Evolutionary conservation across 2,888 invertebrate genomes (phyloP).

Genomic region (Oscheius myriophilus): DNA sequence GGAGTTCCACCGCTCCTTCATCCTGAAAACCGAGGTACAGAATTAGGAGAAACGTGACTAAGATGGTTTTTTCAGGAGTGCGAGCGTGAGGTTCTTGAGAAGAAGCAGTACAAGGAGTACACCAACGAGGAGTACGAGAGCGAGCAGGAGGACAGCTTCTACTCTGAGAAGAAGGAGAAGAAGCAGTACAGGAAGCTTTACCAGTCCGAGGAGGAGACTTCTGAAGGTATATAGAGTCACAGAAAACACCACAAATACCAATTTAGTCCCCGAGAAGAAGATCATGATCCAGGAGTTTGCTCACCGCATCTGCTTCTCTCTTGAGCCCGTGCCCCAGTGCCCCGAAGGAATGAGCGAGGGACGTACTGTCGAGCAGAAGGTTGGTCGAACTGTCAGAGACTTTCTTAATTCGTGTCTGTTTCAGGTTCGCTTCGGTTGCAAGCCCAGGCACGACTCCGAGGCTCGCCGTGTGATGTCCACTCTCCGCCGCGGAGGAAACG

Average conservation of each 20-base stretch:
- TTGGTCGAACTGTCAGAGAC: neutral
- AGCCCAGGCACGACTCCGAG: slow-evolving; percentile 51
- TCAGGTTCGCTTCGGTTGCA: slow-evolving; percentile 54
- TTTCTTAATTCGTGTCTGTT: neutral
- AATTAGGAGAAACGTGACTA: neutral
- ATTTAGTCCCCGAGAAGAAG: slow-evolving; percentile 53
- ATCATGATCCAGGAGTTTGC: slow-evolving; percentile 58
- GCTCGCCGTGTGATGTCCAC: slow-evolving; percentile 44
- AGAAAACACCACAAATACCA: neutral
- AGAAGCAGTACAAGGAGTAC: slow-evolving; percentile 34
- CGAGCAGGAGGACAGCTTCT: slow-evolving; percentile 24
- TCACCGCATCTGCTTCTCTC: slow-evolving; percentile 64
- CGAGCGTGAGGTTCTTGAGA: slow-evolving; percentile 39
- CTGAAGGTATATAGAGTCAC: neutral
- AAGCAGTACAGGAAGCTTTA: slow-evolving; percentile 1
- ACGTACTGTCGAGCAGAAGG: slow-evolving; percentile 33
- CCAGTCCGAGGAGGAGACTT: slow-evolving; percentile 4
- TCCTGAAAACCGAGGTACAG: slow-evolving; percentile 37
- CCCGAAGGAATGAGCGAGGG: slow-evolving; percentile 33
- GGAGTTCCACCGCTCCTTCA: slow-evolving; percentile 64
- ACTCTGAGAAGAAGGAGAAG: slow-evolving; percentile 5
- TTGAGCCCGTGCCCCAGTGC: slow-evolving; percentile 59
- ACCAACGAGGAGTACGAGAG: slow-evolving; percentile 27
- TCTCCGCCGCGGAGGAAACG: slow-evolving; percentile 22
- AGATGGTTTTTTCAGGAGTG: slow-evolving; percentile 45